phyloP scores from a whole-genome alignment of 2,888 invertebrate species.

The Drosophila imparisetae region DNA sequence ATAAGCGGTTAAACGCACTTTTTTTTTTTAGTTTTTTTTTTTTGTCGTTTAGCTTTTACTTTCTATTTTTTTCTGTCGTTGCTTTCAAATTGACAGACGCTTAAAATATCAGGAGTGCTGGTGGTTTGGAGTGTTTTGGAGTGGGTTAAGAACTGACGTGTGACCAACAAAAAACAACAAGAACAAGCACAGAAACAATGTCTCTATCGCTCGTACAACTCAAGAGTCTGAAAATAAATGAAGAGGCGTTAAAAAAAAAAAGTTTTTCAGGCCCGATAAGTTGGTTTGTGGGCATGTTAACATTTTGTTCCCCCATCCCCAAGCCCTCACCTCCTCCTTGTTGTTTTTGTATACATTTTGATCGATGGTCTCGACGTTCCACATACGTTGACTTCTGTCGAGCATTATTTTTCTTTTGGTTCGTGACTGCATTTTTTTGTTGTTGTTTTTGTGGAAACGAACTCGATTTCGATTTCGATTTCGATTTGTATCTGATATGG shows the following conservation, averaged over 20 bases:
- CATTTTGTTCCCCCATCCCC: conserved; percentile 41
- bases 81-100: conserved; percentile 53
- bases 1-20: conserved; percentile 45
- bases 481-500: conserved; percentile 45
- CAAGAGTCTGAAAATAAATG: conserved; percentile 59
- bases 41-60: conserved; percentile 50
- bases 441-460: conserved; percentile 18
- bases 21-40: conserved; percentile 5
- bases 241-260: conserved; percentile 69
- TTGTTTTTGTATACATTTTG: conserved; percentile 41
- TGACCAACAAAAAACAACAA: conserved; percentile 4
- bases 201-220: conserved; percentile 30
- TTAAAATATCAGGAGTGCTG: conserved; percentile 33
- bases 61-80: conserved; percentile 49
- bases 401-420: conserved; percentile 40
- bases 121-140: conserved; percentile 2
- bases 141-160: conserved; percentile 26
- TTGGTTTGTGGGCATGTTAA: conserved; percentile 61
- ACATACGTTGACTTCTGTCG: conserved; percentile 48
- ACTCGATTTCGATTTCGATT: conserved; percentile 50
- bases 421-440: conserved; percentile 52
- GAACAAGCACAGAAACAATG: neutral
- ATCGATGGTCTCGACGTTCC: conserved; percentile 69
- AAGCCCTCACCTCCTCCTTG: neutral
- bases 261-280: conserved; percentile 66